Conservation (phyloP, 2,888 invertebrate species). For the Cinara cedri region DNA sequence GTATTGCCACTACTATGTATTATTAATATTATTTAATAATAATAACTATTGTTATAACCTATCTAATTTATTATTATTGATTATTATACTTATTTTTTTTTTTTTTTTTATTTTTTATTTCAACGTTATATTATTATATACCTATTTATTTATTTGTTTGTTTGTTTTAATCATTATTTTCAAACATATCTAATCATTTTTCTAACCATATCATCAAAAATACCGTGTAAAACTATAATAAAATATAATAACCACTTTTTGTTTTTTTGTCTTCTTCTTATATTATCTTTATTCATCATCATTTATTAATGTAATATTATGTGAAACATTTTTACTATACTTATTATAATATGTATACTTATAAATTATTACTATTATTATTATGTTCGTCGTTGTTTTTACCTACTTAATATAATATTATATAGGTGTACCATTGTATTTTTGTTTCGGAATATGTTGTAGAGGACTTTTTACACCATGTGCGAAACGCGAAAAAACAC, state of each 20-base stretch:
- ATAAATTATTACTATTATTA: neutral
- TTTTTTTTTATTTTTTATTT: neutral
- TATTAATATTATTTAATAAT: neutral
- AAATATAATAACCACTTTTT: neutral
- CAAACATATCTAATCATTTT: constrained; percentile 38
- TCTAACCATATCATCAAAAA: constrained; percentile 32
- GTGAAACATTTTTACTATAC: constrained; percentile 2
- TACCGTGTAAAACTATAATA: neutral
- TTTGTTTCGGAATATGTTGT: too few relatives aligned
- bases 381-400: too few relatives aligned
- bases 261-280: neutral
- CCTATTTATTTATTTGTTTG: neutral
- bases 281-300: neutral
- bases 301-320: neutral
- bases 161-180: constrained; percentile 32
- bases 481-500: too few relatives aligned
- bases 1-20: neutral
- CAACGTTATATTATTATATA: neutral
- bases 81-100: neutral
- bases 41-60: too few relatives aligned
- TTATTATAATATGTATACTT: neutral
- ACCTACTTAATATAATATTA: too few relatives aligned
- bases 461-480: too few relatives aligned
- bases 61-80: neutral
- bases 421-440: too few relatives aligned